Base-by-base conservation (phyloP, 2,888 invertebrate species). In the Campoplex capitator region DNA sequence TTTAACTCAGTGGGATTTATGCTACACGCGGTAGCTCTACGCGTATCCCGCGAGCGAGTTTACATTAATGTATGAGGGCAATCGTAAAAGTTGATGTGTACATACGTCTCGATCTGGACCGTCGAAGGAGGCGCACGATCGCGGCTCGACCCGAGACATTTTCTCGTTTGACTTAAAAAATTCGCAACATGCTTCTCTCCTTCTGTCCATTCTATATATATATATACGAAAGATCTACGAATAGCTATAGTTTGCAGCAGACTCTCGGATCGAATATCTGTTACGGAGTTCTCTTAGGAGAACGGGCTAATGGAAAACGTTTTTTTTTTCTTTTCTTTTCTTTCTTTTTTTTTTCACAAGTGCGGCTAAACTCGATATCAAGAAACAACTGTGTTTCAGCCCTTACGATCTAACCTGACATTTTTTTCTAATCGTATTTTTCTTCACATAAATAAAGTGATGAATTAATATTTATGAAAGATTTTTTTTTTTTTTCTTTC, bases 51-150 rank as follows among this genome's bases (percentile, higher is more conserved):
- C 86, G 89, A 92, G 90, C 92, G 92, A 82, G 87, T 92, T 94
- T 93, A 92, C 93, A 93, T 94, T 93, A 93, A 94, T 93, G 93
- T 93, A 94, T 93, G 93, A 94, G 93, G 91, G 92, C 92, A 94
- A 93, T 93, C 93, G 93, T 92, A 92, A 93, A 93, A 92, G 92
- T 91, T 92, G 93, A 94, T 92, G 93, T 93, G 93, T 93, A 93
- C 93, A 93, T 93, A 93, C 92, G 91, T 94, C 93, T 93, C 92
- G 93, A 92, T 93, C 92, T 88, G 88, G 89, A 83, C 62, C 85
- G 85, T 88, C 85, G 88, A 88, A 56, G 45, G 62, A 68, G 35
- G 45, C 54, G 65, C 71, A 45, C 79, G 77, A 56, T 38, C 75
- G 70, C 62, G 48, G 51, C 48, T 62, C 82, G 58, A 65, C 73